A percentile compares a stretch with the other conserved stretches of the same genome.
Evolutionary conservation across 2,797 vertebrate species (phyloP).

Genomic region (Artibeus lituratus): DNA sequence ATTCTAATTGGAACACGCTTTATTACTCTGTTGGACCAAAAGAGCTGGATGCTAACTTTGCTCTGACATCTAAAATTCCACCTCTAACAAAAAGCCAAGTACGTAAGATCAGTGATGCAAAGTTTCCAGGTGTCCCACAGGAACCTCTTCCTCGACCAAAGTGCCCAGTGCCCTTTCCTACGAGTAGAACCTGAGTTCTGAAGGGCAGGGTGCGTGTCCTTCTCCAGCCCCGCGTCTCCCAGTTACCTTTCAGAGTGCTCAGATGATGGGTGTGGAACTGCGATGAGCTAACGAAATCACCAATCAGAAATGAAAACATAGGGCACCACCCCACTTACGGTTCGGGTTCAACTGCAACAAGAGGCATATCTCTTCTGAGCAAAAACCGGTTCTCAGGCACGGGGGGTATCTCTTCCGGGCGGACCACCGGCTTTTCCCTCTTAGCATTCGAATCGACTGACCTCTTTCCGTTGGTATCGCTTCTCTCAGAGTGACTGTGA

Average conservation of each 20-base stretch:
- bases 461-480: conserved; percentile 80
- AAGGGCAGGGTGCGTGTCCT: not conserved
- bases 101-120: not conserved
- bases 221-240: not conserved
- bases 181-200: not conserved
- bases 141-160: not conserved
- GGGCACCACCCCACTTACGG: conserved; percentile 82
- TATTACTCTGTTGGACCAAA: not conserved
- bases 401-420: conserved; percentile 97
- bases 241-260: not conserved
- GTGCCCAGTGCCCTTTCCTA: not conserved
- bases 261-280: not conserved
- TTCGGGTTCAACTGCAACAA: conserved; percentile 84
- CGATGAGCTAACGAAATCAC: not conserved
- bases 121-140: not conserved
- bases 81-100: not conserved
- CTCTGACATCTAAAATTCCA: conserved; percentile 26
- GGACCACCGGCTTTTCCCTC: conserved; percentile 94
- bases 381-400: conserved; percentile 98
- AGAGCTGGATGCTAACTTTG: not conserved
- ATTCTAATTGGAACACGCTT: not conserved
- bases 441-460: conserved; percentile 85
- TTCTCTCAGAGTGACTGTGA: conserved; percentile 83
- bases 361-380: conserved; percentile 91
- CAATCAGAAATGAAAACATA: not conserved